phyloP scores from a whole-genome alignment of 2,113 vertebrate species.

The Lycaon pictus region DNA sequence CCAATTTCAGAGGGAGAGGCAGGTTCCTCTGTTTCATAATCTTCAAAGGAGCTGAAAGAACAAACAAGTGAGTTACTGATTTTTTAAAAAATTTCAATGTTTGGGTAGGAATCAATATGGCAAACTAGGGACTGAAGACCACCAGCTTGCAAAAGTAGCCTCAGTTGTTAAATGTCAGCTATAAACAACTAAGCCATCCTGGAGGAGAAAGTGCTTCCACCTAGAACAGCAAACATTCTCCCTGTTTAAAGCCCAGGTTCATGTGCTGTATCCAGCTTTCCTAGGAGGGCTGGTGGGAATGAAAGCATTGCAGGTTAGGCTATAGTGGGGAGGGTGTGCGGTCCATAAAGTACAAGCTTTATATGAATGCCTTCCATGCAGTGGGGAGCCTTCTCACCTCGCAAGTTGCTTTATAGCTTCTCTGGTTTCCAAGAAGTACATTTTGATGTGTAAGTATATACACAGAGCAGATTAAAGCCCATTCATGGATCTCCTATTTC shows the following conservation, averaged over 20 bases:
- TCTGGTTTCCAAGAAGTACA: background rate
- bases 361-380: background rate
- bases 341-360: background rate
- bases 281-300: background rate
- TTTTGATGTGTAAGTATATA: background rate
- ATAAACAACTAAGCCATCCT: background rate
- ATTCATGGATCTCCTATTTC: background rate
- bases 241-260: background rate
- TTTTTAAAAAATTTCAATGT: background rate
- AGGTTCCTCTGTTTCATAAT: slow-evolving; percentile 96
- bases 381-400: background rate
- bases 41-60: slow-evolving; percentile 95
- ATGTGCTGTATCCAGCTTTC: background rate
- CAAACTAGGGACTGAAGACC: slow-evolving; percentile 30
- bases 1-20: slow-evolving; percentile 92
- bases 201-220: background rate
- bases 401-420: background rate
- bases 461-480: background rate
- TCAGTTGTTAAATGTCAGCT: background rate
- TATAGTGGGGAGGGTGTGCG: background rate
- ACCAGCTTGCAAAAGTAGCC: background rate
- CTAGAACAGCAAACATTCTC: background rate
- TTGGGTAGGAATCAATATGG: background rate
- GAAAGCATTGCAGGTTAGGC: background rate
- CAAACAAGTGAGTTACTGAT: slow-evolving; percentile 70